Base-by-base conservation (phyloP, 2,797 vertebrate species). In the Lagorchestes hirsutus region DNA sequence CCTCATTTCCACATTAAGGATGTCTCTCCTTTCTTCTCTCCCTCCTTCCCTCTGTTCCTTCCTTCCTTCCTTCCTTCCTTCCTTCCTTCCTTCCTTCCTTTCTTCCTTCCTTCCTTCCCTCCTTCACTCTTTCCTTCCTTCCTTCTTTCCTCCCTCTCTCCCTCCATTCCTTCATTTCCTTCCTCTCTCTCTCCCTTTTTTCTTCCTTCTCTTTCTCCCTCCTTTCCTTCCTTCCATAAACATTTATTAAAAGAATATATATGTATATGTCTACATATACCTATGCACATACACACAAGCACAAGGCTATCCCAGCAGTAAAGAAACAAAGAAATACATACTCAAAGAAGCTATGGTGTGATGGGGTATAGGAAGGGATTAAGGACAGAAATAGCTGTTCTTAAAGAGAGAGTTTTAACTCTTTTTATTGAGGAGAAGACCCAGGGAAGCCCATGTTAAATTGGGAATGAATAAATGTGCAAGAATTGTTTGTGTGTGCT, bases 381-480 rank as follows among this genome's bases (percentile, higher is more conserved):
- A 74, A 24, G n/a, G 18, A 40, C 8, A 82, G 18, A 18, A 74
- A 40, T 8, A 74, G 40, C 14, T 74, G 0, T 74, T 22, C 34
- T 74, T n/a, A 74, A 82, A 82, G 62, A 40, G n/a, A 82, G n/a
- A 9, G 67, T 40, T 40, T 82, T 82, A 22, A 82, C 13, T 62
- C 67, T 82, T 4, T 95, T 93, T 95, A 96, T 94, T 94, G 54
- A 95, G n/a, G 16, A 59, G 87, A 74, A 67, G 92, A n/a, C 29
- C 29, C 34, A 40, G 11, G 34, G 5, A 27, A 94, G 34, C 12
- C 3, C 16, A 90, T 28, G n/a, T 59, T 92, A 96, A 50, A 56
- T 11, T 56, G 50, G 54, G 5, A 95, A 18, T 54, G 87, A 4
- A 18, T 93, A 82, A 52, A 31, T 54, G 55, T n/a, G 29, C 58